Evolutionary conservation across 2,113 vertebrate genomes (phyloP).

Genomic region (Azemiops feae): DNA sequence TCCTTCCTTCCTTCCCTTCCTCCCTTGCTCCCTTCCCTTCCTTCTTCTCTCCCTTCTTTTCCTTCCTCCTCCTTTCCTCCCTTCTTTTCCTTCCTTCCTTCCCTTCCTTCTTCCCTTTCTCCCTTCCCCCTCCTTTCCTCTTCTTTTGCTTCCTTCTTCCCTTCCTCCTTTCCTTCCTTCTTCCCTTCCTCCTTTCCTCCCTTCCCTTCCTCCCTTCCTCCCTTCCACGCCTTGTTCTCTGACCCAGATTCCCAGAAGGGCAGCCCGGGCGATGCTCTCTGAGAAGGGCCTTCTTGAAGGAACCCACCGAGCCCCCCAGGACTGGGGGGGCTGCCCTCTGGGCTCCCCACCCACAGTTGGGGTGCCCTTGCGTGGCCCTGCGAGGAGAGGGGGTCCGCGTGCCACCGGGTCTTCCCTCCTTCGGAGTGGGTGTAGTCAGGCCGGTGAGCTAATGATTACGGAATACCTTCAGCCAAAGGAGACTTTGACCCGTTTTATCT

Average conservation of each 20-base stretch:
- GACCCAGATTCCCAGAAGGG: too few relatives aligned
- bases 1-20: fast-evolving
- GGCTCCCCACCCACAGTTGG: background rate
- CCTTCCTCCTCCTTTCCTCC: too few relatives aligned
- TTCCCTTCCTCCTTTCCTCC: fast-evolving
- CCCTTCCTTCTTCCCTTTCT: fast-evolving
- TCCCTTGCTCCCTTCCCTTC: fast-evolving
- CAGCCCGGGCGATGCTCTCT: too few relatives aligned
- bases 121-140: fast-evolving
- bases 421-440: background rate
- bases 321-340: background rate
- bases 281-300: background rate
- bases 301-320: too few relatives aligned
- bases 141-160: fast-evolving
- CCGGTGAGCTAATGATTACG: background rate
- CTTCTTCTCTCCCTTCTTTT: fast-evolving
- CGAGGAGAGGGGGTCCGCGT: background rate
- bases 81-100: too few relatives aligned
- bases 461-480: background rate
- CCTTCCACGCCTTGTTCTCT: background rate
- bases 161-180: fast-evolving
- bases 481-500: background rate
- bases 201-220: too few relatives aligned
- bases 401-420: background rate
- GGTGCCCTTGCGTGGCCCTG: background rate